These are phyloP conservation scores for Drosophila repletoides DNA, from an alignment of 1,140 invertebrate species.

Conservation along the genomic window DNA sequence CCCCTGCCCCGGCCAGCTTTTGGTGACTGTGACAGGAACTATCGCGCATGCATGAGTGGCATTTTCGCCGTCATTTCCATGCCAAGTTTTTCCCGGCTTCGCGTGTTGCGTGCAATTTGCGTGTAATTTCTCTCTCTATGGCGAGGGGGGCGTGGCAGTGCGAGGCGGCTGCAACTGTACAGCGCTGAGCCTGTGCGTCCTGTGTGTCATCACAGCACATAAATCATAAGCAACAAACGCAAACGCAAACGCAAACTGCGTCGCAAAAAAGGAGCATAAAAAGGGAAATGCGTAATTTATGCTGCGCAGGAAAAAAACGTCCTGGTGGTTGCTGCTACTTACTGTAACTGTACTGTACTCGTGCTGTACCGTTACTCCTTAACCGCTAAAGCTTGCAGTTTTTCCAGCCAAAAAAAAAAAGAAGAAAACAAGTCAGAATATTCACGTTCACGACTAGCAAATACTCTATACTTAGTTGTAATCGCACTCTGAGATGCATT, in stretches of 20 bases:
- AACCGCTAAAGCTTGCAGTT: conserved; percentile 74
- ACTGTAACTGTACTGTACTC: conserved; percentile 41
- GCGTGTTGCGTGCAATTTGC: conserved; percentile 79
- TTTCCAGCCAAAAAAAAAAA: conserved; percentile 31
- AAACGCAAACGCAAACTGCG: conserved; percentile 49
- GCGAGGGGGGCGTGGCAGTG: too few species aligned
- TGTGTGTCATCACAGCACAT: conserved; percentile 75
- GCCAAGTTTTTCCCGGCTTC: conserved; percentile 45
- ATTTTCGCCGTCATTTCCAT: conserved; percentile 71
- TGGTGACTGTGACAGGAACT: conserved; percentile 58
- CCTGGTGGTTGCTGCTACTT: conserved; percentile 32
- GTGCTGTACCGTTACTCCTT: too few species aligned
- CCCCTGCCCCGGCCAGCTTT: too few species aligned
- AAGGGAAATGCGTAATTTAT: conserved; percentile 76
- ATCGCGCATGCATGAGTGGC: conserved; percentile 70
- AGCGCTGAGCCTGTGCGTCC: conserved; percentile 23
- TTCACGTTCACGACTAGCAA: too few species aligned
- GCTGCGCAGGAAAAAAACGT: conserved; percentile 61
- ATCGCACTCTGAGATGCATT: too few species aligned
- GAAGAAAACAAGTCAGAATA: too few species aligned
- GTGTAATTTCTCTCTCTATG: conserved; percentile 69
- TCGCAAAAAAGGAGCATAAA: conserved; percentile 40
- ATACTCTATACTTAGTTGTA: too few species aligned
- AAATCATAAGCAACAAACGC: conserved; percentile 70
- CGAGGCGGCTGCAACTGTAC: conserved; percentile 31